Evolutionary conservation across 2,888 invertebrate species (phyloP).

Genomic region (Cryptocephalus moraei): DNA sequence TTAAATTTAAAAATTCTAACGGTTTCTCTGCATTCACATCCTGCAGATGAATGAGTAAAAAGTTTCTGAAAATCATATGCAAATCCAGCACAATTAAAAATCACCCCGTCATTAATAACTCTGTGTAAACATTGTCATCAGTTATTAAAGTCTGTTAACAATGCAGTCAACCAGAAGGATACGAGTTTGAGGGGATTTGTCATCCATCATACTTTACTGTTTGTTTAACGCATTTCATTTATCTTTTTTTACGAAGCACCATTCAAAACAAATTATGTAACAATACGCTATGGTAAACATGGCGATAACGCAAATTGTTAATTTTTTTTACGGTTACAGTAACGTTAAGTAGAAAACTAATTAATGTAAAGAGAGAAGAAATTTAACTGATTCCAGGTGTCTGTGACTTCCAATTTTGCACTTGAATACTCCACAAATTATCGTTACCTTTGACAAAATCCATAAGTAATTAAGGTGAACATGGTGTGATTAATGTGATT

Average conservation of each 20-base stretch:
- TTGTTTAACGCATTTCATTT: slow-evolving; percentile 18
- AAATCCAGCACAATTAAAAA: slow-evolving; percentile 15
- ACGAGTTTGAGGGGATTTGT: slow-evolving; percentile 15
- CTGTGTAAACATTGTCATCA: slow-evolving; percentile 32
- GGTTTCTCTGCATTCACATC: no score
- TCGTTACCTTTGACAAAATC: slow-evolving; percentile 23
- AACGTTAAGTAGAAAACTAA: no score
- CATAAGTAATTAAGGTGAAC: slow-evolving; percentile 30
- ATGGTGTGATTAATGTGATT: slow-evolving; percentile 31
- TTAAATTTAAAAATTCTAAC: no score
- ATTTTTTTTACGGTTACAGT: no score
- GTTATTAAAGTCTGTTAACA: slow-evolving; percentile 34
- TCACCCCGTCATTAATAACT: slow-evolving; percentile 30
- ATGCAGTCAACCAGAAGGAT: slow-evolving; percentile 18
- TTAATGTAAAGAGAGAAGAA: no score
- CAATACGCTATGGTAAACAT: background rate
- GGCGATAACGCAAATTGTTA: background rate
- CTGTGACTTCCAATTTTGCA: slow-evolving; percentile 32
- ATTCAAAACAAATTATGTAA: slow-evolving; percentile 1
- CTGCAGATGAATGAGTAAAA: background rate
- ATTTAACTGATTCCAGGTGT: slow-evolving; percentile 21
- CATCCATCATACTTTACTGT: slow-evolving; percentile 17
- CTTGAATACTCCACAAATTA: slow-evolving; percentile 26
- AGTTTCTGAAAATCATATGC: slow-evolving; percentile 2
- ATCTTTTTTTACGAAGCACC: background rate